phyloP scores from a whole-genome alignment of 2,113 vertebrate species.

The Rhinolophus ferrumequinum region DNA sequence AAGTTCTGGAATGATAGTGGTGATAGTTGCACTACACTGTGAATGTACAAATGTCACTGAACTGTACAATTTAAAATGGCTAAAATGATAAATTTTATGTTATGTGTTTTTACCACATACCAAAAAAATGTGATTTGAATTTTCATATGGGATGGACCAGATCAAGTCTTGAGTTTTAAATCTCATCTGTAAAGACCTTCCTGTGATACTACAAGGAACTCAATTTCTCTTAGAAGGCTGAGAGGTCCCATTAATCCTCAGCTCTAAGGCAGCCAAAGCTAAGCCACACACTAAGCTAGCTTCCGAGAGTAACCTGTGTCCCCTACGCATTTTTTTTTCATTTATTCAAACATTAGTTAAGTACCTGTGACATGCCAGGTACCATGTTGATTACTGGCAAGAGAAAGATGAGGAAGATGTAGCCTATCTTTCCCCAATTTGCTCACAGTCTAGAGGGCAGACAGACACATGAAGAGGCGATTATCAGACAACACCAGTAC shows the following conservation, averaged over 20 bases:
- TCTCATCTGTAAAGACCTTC: constrained; percentile 8
- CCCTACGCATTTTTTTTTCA: background rate
- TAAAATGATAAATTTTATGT: background rate
- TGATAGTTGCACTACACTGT: background rate
- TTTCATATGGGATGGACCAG: background rate
- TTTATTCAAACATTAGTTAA: background rate
- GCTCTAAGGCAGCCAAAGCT: background rate
- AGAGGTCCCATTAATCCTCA: background rate
- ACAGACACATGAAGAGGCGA: background rate
- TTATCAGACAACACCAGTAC: background rate
- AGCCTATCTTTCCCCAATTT: background rate
- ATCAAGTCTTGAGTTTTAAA: background rate
- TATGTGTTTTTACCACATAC: background rate
- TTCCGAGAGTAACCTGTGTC: background rate
- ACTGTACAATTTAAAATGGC: background rate
- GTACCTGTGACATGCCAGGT: background rate
- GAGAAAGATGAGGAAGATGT: background rate
- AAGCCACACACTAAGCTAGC: background rate
- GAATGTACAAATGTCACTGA: background rate
- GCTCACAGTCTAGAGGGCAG: background rate
- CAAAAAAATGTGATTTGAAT: background rate
- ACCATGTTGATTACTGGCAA: background rate
- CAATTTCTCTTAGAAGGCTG: background rate
- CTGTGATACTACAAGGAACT: background rate
- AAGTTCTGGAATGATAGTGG: background rate